Percentiles rank a stretch among this genome's conserved stretches.
Evolutionary conservation across 2,113 vertebrate genomes (phyloP).

Genomic region (Meles meles): DNA sequence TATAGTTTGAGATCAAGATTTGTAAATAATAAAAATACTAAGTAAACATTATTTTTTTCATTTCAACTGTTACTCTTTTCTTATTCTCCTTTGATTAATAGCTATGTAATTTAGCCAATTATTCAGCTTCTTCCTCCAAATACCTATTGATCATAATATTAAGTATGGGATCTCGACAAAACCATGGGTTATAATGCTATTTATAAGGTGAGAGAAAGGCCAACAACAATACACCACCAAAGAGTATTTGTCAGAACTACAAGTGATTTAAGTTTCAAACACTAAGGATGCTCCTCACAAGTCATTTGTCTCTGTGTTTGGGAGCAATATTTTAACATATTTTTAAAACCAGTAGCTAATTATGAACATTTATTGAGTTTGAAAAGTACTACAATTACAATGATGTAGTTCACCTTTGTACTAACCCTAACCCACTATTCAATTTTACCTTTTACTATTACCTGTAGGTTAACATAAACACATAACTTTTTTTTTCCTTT

Average conservation of each 20-base stretch:
- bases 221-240: background rate
- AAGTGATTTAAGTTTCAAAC: background rate
- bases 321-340: background rate
- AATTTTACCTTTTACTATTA: background rate
- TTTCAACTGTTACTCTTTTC: background rate
- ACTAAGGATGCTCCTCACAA: background rate
- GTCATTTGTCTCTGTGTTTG: background rate
- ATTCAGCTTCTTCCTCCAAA: background rate
- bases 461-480: background rate
- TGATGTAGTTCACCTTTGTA: background rate
- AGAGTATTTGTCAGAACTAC: background rate
- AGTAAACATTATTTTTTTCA: background rate
- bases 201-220: background rate
- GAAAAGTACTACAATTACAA: background rate
- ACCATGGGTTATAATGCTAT: background rate
- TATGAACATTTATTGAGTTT: background rate
- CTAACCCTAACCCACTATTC: background rate
- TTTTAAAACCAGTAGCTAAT: background rate
- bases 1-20: background rate
- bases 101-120: background rate
- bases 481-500: background rate
- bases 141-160: background rate
- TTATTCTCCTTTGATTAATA: background rate
- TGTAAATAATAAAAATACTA: background rate
- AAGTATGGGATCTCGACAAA: background rate